Base-by-base conservation (phyloP, 2,113 vertebrate species). In the Corythoichthys intestinalis region DNA sequence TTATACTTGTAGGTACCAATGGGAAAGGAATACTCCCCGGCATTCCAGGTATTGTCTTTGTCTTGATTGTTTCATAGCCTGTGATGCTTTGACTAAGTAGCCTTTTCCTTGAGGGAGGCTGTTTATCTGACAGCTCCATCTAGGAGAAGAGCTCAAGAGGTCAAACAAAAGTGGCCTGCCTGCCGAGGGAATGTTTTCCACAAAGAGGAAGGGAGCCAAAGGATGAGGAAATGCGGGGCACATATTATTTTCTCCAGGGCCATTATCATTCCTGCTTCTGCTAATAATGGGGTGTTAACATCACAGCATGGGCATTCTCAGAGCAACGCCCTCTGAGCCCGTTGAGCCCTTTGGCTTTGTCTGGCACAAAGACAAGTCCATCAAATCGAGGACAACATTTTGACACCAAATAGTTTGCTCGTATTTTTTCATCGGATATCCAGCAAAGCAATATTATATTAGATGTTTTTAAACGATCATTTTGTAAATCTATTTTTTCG, bases 231-330 rank as follows among this genome's bases (percentile, higher is more conserved):
- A 73, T 56, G 69, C 66, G 49, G 56, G 37, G 3, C 1, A n/a
- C 37, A 54, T 75, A 71, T 80, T 62, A 76, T 77, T 77, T 72
- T 63, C 70, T 34, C 3, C 15, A n/a, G 17, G 66, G 67, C 63
- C 63, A 83, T 86, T 83, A 80, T 82, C 87, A 81, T 87, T 86
- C 84, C 77, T 74, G 69, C 69, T 74, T 83, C 48, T 73, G 65
- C 67, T 85, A 85, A 90, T 84, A 76, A 57, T 67, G 15, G 82
- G 68, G 63, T 72, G 82, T 83, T 82, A 82, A 84, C 84, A 67
- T 75, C 76, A 74, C 59, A 69, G 75, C 68, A 74, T 65, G 52
- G 53, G 72, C 66, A 67, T 71, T 81, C 83, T 75, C 65, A 71
- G 70, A 54, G 71, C 59, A 68, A 72, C 47, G 58, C 72, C 56